Evolutionary conservation across 2,797 vertebrate species (phyloP), one percentile per base, ranked within the genome.

Genomic region (Pseudopleuronectes americanus): DNA sequence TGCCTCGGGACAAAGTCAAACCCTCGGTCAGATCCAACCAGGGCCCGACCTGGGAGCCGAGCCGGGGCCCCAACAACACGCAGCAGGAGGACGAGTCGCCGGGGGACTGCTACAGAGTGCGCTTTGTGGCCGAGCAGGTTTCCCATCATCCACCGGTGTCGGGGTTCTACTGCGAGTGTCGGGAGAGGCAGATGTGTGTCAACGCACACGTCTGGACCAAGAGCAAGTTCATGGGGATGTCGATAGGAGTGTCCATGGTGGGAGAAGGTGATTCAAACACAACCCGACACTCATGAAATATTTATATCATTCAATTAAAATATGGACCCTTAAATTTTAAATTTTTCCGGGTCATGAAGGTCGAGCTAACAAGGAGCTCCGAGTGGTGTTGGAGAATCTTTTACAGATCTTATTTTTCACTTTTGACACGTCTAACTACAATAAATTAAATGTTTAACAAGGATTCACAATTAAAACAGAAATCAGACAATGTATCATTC

Each of bases 201-300:
- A 97, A 95, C 49, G 90, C 96, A 48, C 96, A 98, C 0, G 92
- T 98, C 0, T 98, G 97, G 97, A 98, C 97, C 91, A 98, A 97
- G 88, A 98, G 97, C 96, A 98, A 98, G 93, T 98, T 98, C 90
- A 95, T 98, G 96, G 97, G 97, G 68, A 98, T 98, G 97, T 98
- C 97, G 4, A 94, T 98, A 87, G 97, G 97, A 47, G 97, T 98
- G 88, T 97, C 96, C 60, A 97, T 98, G 96, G 93, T 97, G 38
- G 97, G 97, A 62, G 97, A 98, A 96, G 97, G 97, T 93, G 74
- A 80, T 91, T 43, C 13, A 6, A 4, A 3, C 52, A 28, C 24
- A 28, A 28, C 52, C 19, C 0, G 9, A 38, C 36, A 13, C 28
- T 31, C 36, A 38, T 4, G 3, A 38, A 13, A 38, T 38, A 13